Conservation (phyloP, 2,888 invertebrate species). For the Caenorhabditis panamensis region DNA sequence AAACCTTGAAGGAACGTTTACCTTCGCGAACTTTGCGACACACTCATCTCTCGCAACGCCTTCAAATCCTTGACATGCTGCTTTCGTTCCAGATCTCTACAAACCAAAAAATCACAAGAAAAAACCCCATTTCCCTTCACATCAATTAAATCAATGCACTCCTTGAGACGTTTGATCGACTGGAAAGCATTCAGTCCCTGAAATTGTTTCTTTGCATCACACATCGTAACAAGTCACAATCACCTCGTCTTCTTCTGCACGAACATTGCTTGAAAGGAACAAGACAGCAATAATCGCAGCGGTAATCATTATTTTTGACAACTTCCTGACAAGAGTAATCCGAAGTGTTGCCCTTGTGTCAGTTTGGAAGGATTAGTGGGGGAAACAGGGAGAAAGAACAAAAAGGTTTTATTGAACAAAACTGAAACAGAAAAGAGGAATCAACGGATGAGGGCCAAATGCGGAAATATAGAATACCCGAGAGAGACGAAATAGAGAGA, state of each 20-base stretch:
- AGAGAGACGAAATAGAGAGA: conserved; percentile 1
- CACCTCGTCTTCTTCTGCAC: conserved; percentile 19
- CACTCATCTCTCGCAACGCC: conserved; percentile 41
- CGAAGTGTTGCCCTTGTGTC: conserved; percentile 1
- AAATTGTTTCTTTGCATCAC: conserved; percentile 5
- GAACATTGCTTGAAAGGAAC: neutral
- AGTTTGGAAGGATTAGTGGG: conserved; percentile 25
- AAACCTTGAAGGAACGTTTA: conserved; percentile 7
- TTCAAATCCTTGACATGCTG: conserved; percentile 27
- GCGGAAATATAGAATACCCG: conserved; percentile 15
- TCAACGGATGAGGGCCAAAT: conserved; percentile 6
- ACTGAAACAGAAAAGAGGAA: too few species aligned
- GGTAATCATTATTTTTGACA: conserved; percentile 9
- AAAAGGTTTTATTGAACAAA: conserved; percentile 21
- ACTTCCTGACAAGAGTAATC: conserved; percentile 37
- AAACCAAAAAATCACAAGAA: neutral
- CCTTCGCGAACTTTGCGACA: conserved; percentile 47
- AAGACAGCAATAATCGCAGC: conserved; percentile 11
- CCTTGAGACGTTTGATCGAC: conserved; percentile 33
- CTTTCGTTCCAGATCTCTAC: conserved; percentile 31
- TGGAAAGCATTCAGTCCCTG: conserved; percentile 32
- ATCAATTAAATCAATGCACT: conserved; percentile 48
- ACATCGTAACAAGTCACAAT: neutral
- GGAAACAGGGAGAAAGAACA: neutral
- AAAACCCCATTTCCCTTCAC: conserved; percentile 5